Evolutionary conservation across 2,797 vertebrate genomes (phyloP), one percentile per base, ranked within the genome.

Genomic region (Typhlichthys subterraneus): DNA sequence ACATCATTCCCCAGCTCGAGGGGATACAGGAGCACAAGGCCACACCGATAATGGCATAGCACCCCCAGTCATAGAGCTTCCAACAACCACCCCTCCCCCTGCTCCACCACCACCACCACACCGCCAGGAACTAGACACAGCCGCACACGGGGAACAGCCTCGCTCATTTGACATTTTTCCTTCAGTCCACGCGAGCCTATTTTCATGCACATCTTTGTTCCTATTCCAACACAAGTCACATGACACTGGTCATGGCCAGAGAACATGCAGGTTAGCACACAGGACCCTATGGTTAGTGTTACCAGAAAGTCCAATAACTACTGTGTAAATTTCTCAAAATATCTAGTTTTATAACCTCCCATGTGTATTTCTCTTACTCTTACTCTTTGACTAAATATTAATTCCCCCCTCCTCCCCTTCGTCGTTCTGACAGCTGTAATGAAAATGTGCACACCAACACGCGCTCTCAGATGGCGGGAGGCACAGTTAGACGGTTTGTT

Each of bases 401-500:
- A 65, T 51, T 48, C 49, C 31, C n/a, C 11, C 4, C 3, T 15
- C 12, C 12, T 54, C 51, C 11, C 4, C 5, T 13, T 11, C 12
- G 54, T 49, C 63, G 49, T n/a, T 48, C 53, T 55, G 57, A 49
- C 49, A 61, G 51, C 15, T 57, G 61, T 61, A 66, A 73, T 62
- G 29, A 66, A 52, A 64, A 67, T n/a, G 45, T 9, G 11, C 15
- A 19, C 50, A 31, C 23, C 12, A 23, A 53, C 17, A 12, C 51
- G 29, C 57, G 51, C 15, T 9, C 53, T 38, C 53, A 58, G 12
- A 58, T 45, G 29, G 11, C 19, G 14, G 45, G 9, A 38, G 8
- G 38, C 54, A 17, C 33, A 57, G 33, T 81, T 73, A 49, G 57
- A 75, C 53, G 12, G 77, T 88, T 87, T 83, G 74, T 87, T 88